Evolutionary conservation across 2,113 vertebrate genomes (phyloP), one percentile per base, ranked within the genome.

Genomic region (Seriola rivoliana): DNA sequence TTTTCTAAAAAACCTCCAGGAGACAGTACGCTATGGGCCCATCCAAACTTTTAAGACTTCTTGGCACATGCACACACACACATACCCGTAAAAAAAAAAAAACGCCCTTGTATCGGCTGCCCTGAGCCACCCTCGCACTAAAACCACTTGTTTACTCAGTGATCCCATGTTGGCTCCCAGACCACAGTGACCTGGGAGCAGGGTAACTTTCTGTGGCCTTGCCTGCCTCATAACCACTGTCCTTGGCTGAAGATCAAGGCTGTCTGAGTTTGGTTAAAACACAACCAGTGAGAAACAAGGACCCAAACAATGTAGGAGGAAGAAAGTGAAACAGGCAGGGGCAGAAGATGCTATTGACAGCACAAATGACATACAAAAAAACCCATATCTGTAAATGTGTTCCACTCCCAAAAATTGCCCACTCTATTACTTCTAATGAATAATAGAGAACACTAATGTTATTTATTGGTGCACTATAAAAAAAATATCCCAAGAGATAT

Each of bases 101-200:
- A 67, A 78, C 52, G 23, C 68, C 85, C 81, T 82, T 42, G 68
- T 80, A 52, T 65, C 8, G 34, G 62, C 71, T 63, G 81, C 73
- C 73, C 83, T 65, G 62, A 87, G 78, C 78, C 46, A 14, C 67
- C 87, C 78, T 57, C 36, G 63, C 52, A 87, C 74, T 62, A 13
- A 83, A 92, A 87, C 73, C 75, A 55, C 54, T 82, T 94, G 88
- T 93, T 93, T 92, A 91, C 74, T 68, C 72, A 73, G 72, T 75
- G 85, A 87, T 89, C 65, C 74, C 63, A 78, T 42, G 78, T 85
- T 65, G 71, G 83, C 84, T 84, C 87, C 82, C 88, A 92, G 85
- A 90, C 78, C 87, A 46, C 82, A 72, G 38, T 93, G 92, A 94
- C 92, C 92, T 63, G 72, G 74, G 89, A 86, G 79, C 89, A 81